Evolutionary conservation across 2,888 invertebrate genomes (phyloP), one percentile per base, ranked within the genome.

Genomic region (Caenorhabditis sp.): DNA sequence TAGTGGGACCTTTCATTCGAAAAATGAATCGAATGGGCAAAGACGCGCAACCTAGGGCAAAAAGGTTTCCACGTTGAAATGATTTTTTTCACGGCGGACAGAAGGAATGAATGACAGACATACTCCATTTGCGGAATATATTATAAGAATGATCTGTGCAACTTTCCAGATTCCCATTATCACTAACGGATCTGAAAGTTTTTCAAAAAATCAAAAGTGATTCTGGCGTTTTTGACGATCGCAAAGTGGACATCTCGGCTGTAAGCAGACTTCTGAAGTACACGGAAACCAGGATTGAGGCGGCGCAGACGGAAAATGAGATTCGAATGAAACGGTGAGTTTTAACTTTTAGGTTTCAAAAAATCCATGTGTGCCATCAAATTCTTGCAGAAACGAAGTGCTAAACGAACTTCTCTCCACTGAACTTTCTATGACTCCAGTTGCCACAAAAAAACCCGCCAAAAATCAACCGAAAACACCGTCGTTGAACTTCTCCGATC

Each of bases 121-220:
- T n/a, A n/a, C n/a, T n/a, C n/a, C n/a, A n/a, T n/a, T n/a, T n/a
- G n/a, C n/a, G n/a, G n/a, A n/a, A n/a, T n/a, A n/a, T n/a, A n/a
- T n/a, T n/a, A n/a, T n/a, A n/a, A n/a, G n/a, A n/a, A n/a, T n/a
- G n/a, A n/a, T n/a, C n/a, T n/a, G n/a, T n/a, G n/a, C n/a, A n/a
- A n/a, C n/a, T n/a, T 32, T 60, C n/a, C 24, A 74, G 72, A 22
- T 80, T 83, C 40, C 83, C 83, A 24, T 20, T 20, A n/a, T 20
- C 26, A 4, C 22, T 74, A 1, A 13, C 11, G 1, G 22, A 50
- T 28, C 28, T 83, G n/a, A 20, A 55, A 22, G 67, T 77, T 6
- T 67, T 77, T 24, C 18, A 64, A 18, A 56, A 24, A 32, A 18
- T 83, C 11, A 65, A 62, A n/a, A 35, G 35, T 28, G 35, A 72